A percentile compares a stretch with the other conserved stretches of the same genome.
phyloP scores from a whole-genome alignment of 2,888 invertebrate species.

The Antheraea yamamai region DNA sequence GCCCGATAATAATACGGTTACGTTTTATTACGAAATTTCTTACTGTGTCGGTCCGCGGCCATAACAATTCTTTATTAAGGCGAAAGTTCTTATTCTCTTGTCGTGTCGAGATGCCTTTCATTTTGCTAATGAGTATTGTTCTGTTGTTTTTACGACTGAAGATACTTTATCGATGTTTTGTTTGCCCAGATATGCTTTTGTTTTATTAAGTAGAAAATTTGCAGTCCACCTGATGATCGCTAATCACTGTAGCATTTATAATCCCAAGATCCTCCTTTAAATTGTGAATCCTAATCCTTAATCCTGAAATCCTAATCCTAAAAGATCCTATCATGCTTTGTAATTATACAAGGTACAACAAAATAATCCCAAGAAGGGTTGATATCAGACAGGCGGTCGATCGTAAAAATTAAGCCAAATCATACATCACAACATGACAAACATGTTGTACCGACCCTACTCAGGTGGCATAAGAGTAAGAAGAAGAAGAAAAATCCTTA shows the following conservation, averaged over 20 bases:
- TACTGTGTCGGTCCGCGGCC: conserved; percentile 1
- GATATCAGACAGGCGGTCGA: too few species aligned
- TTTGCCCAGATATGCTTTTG: background rate
- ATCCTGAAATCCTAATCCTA: too few species aligned
- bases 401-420: too few species aligned
- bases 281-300: too few species aligned
- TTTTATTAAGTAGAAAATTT: background rate
- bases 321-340: too few species aligned
- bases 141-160: background rate
- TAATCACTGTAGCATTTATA: background rate
- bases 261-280: background rate
- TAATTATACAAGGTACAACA: too few species aligned
- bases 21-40: conserved; percentile 10
- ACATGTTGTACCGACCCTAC: too few species aligned
- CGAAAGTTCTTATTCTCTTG: conserved; percentile 3
- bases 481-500: too few species aligned
- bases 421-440: too few species aligned
- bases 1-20: conserved; percentile 6
- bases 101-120: background rate
- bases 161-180: background rate
- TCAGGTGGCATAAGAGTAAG: too few species aligned
- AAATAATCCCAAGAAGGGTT: too few species aligned
- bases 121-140: conserved; percentile 8
- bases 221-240: background rate
- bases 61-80: conserved; percentile 7